Percentiles rank a stretch among this genome's conserved stretches.
Evolutionary conservation across 1,140 invertebrate species (phyloP).

Genomic region (Rhopalosiphum padi): DNA sequence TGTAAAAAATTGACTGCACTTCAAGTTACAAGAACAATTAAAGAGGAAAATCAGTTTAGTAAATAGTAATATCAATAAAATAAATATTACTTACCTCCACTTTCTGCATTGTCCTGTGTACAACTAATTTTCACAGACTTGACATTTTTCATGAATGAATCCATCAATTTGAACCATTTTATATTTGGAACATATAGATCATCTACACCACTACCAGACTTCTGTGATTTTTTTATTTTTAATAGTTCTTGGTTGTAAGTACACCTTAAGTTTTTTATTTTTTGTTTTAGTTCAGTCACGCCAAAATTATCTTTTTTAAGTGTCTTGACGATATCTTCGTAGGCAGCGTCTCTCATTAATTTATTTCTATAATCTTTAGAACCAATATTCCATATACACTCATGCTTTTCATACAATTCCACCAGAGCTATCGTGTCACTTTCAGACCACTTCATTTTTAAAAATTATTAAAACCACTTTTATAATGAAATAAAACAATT

Average conservation of each 20-base stretch:
- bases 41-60: too few species aligned
- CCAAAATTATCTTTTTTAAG: constrained; percentile 53
- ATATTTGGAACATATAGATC: constrained; percentile 50
- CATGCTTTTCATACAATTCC: constrained; percentile 56
- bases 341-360: constrained; percentile 46
- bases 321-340: constrained; percentile 48
- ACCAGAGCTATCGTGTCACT: constrained; percentile 44
- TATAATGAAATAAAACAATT: constrained; percentile 15
- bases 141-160: constrained; percentile 51
- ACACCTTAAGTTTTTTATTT: constrained; percentile 58
- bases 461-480: constrained; percentile 36
- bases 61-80: not conserved
- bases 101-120: constrained; percentile 48
- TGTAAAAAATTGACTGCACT: too few species aligned
- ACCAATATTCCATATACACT: constrained; percentile 55
- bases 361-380: constrained; percentile 55
- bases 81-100: constrained; percentile 27
- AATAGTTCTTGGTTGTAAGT: constrained; percentile 50
- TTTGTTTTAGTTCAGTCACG: constrained; percentile 47
- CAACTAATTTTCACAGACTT: constrained; percentile 33
- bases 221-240: constrained; percentile 54
- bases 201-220: constrained; percentile 48
- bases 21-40: too few species aligned
- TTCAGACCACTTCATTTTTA: constrained; percentile 34
- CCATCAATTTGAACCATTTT: constrained; percentile 54